Evolutionary conservation across 1,140 invertebrate species (phyloP).

Genomic region (Doryteuthis pealeii): DNA sequence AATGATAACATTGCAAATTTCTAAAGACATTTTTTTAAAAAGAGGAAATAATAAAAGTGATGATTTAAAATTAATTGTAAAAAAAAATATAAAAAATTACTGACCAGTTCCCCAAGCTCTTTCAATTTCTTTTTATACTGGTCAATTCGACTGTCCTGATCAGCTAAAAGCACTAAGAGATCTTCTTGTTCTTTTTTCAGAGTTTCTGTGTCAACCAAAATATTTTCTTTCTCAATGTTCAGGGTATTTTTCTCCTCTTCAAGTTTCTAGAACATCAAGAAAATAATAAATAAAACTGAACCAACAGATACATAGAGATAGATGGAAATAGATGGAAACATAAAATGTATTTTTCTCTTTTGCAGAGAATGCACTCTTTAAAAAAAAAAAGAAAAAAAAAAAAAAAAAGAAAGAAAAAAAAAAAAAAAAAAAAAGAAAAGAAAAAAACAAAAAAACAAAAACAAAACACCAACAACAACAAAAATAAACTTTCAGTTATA

Average conservation of each 20-base stretch:
- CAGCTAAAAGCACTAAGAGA: slow-evolving; percentile 79
- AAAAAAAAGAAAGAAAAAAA: neutral
- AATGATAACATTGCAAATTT: no score
- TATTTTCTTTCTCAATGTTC: slow-evolving; percentile 39
- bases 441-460: neutral
- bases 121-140: slow-evolving; percentile 72
- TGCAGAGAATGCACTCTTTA: no score
- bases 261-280: slow-evolving; percentile 44
- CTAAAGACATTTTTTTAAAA: no score
- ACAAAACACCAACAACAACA: no score
- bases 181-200: slow-evolving; percentile 89
- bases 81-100: no score
- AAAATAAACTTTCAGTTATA: no score
- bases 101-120: slow-evolving; percentile 64
- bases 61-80: no score
- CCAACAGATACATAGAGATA: no score
- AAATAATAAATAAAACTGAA: neutral
- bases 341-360: neutral
- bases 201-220: slow-evolving; percentile 68
- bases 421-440: neutral
- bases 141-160: slow-evolving; percentile 77
- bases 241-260: slow-evolving; percentile 49
- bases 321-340: neutral
- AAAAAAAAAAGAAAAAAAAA: neutral
- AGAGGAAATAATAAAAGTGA: no score